These are phyloP conservation scores for Drosophila rubida DNA, from an alignment of 2,888 invertebrate species.

Conservation along the genomic window DNA sequence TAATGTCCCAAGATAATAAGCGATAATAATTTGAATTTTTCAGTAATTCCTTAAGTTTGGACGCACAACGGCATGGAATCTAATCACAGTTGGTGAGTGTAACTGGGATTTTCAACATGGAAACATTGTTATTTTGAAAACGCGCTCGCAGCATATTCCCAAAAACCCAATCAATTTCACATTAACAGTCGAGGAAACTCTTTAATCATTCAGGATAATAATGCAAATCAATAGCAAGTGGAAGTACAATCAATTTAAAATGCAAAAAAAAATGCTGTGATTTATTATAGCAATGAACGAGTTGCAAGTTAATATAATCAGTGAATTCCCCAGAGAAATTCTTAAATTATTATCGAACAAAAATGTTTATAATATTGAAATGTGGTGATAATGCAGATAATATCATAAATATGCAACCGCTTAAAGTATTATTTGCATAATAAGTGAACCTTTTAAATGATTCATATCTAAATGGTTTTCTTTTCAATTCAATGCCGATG, in stretches of 20 bases:
- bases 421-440: slow-evolving; percentile 32
- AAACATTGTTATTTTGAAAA: slow-evolving; percentile 61
- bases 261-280: background rate
- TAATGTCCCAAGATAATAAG: slow-evolving; percentile 84
- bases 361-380: slow-evolving; percentile 4
- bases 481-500: slow-evolving; percentile 22
- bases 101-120: slow-evolving; percentile 83
- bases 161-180: background rate
- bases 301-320: slow-evolving; percentile 11
- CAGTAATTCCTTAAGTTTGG: slow-evolving; percentile 83
- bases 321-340: slow-evolving; percentile 18
- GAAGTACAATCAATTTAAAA: slow-evolving; percentile 9
- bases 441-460: slow-evolving; percentile 29
- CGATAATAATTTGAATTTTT: slow-evolving; percentile 85
- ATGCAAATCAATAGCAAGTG: slow-evolving; percentile 1
- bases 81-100: slow-evolving; percentile 84
- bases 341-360: background rate
- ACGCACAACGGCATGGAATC: slow-evolving; percentile 77
- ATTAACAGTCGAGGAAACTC: slow-evolving; percentile 1
- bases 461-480: slow-evolving; percentile 26
- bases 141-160: slow-evolving; percentile 35
- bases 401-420: slow-evolving; percentile 37
- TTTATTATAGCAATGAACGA: slow-evolving; percentile 26
- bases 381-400: slow-evolving; percentile 30
- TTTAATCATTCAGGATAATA: slow-evolving; percentile 7